phyloP scores from a whole-genome alignment of 1,140 invertebrate species.

The Acromyrmex heyeri region DNA sequence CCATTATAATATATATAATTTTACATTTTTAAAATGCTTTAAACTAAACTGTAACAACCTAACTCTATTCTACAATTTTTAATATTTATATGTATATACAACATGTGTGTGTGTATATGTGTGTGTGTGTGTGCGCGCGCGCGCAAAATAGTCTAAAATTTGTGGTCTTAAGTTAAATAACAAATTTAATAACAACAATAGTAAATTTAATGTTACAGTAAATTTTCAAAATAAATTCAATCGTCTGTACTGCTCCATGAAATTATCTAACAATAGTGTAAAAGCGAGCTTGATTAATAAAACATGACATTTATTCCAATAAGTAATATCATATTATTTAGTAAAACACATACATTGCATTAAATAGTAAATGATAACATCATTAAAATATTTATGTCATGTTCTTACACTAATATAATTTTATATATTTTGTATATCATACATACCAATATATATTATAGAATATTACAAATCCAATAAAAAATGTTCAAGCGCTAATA shows the following conservation, averaged over 20 bases:
- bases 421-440: neutral
- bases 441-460: no score
- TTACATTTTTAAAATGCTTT: neutral
- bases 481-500: neutral
- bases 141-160: neutral
- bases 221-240: neutral
- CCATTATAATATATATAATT: neutral
- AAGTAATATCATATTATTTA: constrained; percentile 12
- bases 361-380: constrained; percentile 10
- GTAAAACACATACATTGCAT: neutral
- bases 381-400: neutral
- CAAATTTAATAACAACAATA: neutral
- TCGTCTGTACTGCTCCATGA: neutral
- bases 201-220: neutral
- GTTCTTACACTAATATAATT: neutral
- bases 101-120: no score
- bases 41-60: neutral
- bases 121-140: no score
- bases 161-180: neutral
- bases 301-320: neutral
- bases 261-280: neutral
- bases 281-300: neutral
- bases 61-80: neutral
- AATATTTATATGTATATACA: neutral
- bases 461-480: no score